Base-by-base conservation (phyloP, 2,888 invertebrate species). In the Andricus curvator region DNA sequence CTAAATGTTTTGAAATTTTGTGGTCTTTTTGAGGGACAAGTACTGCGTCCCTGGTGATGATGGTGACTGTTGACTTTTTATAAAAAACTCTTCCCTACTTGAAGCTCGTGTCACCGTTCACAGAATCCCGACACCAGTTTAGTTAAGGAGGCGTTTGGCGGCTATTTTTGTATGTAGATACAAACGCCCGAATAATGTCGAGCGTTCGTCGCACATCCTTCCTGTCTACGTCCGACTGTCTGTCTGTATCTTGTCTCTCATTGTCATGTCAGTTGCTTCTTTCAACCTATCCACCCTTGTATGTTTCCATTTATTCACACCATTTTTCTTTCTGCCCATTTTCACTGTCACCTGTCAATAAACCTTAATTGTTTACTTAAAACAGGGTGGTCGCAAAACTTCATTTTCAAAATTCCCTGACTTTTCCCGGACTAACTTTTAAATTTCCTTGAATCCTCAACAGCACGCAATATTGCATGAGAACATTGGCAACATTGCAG, bases 131-230 rank as follows among this genome's bases (percentile, higher is more conserved):
- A 74, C 74, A 56, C n/a, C 51, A 25, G 74, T 29, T 70, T 74
- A 56, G 29, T 74, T 70, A 20, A 51, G 48, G 33, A 20, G 82
- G 56, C 82, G 82, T 84, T 82, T 87, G 84, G 56, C 68, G 79
- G 56, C 62, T 77, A 74, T 86, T 86, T 86, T 84, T 84, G 85
- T 86, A 84, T 85, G 84, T 86, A 87, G 80, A 86, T 85, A 86
- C 80, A 84, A 84, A 78, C 79, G 60, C 76, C 84, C 82, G 78
- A 83, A 85, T 86, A 87, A 88, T 85, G 86, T 86, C 85, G 82
- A 86, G 86, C 85, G 85, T 86, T 82, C 81, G 83, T 85, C 84
- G 44, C 44, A 84, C 84, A 84, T 83, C 81, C 83, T 81, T 81
- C 78, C 81, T 70, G 83, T 84, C 83, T 85, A 80, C 80, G 84